Base-by-base conservation (phyloP, 2,113 vertebrate species). In the Microtus richardsoni region DNA sequence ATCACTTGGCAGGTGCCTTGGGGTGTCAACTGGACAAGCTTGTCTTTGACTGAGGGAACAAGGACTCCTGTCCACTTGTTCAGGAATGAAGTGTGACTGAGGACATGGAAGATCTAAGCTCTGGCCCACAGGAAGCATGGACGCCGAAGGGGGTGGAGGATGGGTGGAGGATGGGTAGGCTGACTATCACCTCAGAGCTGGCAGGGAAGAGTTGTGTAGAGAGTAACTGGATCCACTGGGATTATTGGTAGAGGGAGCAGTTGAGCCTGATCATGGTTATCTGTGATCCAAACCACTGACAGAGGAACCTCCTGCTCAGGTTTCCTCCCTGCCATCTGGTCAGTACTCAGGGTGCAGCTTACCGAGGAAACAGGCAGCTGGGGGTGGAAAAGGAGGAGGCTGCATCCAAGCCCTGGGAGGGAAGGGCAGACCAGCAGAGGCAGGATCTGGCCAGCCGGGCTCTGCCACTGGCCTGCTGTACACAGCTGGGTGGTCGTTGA, bases 291-390 rank as follows among this genome's bases (percentile, higher is more conserved):
- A 47, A 12, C 84, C 93, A 24, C 58, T 75, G 58, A 86, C 73
- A 74, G 36, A 49, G n/a, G 28, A 77, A 12, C 54, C 49, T 58
- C 10, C 54, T 5, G 8, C 88, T 97, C 95, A 64, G 2, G 80
- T 93, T 93, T 80, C 96, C 49, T 89, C 47, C 58, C n/a, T 0
- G 0, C 78, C 88, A 94, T 44, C 82, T 91, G 90, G 71, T 71
- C 71, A 26, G 78, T 52, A 21, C 73, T 89, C 62, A 52, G 97
- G 77, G 49, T 66, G 78, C 91, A 89, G 94, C 92, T 87, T 73
- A 85, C 89, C 82, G 70, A 88, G 68, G 41, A 70, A 58, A 5
- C 66, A 84, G 62, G 33, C 85, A 10, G 1, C 22, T 74, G 33
- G 30, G 44, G 4, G 36, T 22, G 30, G 74, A 22, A 60, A 49